phyloP scores from a whole-genome alignment of 2,797 vertebrate species.

The Numenius phaeopus region DNA sequence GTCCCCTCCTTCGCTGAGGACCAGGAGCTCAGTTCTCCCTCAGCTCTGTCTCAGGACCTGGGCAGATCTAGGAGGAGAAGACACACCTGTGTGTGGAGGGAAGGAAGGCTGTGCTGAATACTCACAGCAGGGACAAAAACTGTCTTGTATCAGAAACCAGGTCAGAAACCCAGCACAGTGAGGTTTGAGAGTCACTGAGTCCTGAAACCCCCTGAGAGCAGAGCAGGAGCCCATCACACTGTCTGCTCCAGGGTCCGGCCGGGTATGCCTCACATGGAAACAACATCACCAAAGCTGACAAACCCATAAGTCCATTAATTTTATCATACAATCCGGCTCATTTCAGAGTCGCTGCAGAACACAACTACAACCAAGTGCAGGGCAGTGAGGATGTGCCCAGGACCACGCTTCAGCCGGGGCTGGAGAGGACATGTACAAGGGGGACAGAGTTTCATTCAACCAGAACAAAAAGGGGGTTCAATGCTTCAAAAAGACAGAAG shows the following conservation, averaged over 20 bases:
- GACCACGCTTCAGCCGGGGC: background rate
- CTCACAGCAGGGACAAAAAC: background rate
- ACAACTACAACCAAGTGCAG: too few relatives aligned
- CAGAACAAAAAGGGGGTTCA: rapidly evolving
- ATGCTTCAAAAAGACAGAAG: background rate
- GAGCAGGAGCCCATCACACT: too few relatives aligned
- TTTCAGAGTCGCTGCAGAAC: background rate
- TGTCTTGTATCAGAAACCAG: background rate
- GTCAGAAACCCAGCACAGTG: background rate
- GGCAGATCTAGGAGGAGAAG: background rate
- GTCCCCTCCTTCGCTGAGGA: background rate
- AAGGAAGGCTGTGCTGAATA: background rate
- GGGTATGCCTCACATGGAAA: rapidly evolving
- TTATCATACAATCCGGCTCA: background rate
- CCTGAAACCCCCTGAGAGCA: background rate
- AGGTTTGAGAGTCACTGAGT: rapidly evolving
- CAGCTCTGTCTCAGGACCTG: rapidly evolving
- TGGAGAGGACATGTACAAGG: rapidly evolving
- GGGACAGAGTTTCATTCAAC: too few relatives aligned
- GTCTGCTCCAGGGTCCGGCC: rapidly evolving
- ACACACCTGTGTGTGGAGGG: rapidly evolving
- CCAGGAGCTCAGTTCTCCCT: too few relatives aligned
- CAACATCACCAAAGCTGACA: background rate
- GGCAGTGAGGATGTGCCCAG: background rate
- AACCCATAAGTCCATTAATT: rapidly evolving